Percentiles rank a stretch among this genome's conserved stretches.
Conservation (phyloP, 1,140 invertebrate species). For the Brachionus koreanus region DNA sequence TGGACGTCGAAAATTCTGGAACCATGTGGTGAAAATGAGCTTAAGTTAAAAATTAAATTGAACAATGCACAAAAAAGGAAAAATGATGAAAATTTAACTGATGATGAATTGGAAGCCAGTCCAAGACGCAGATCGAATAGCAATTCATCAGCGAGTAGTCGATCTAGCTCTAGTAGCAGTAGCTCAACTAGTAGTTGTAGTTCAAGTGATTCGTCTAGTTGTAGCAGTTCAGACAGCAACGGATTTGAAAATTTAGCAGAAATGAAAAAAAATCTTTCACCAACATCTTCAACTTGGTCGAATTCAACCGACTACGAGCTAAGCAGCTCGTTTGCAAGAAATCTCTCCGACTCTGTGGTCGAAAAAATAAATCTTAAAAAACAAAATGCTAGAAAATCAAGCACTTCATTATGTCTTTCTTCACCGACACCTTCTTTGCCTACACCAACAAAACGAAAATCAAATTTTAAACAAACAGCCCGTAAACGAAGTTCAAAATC, state of each 20-base stretch:
- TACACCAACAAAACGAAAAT: neutral
- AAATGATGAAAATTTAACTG: slow-evolving; percentile 10
- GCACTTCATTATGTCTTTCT: slow-evolving; percentile 11
- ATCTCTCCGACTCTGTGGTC: neutral
- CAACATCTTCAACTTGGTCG: slow-evolving; percentile 23
- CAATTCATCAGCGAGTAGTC: neutral
- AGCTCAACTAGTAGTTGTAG: slow-evolving; percentile 21
- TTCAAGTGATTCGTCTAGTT: slow-evolving; percentile 11
- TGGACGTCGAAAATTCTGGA: neutral
- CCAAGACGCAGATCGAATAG: neutral
- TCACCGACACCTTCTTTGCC: slow-evolving; percentile 14
- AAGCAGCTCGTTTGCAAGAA: neutral
- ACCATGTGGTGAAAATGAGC: neutral
- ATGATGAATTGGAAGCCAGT: neutral
- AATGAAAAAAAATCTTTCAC: neutral
- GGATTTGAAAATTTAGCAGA: neutral
- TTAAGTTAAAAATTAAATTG: slow-evolving; percentile 20
- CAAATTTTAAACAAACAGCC: neutral
- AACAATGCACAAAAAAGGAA: slow-evolving; percentile 4
- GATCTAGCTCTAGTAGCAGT: slow-evolving; percentile 4
- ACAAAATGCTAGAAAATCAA: slow-evolving; percentile 25
- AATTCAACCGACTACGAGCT: neutral
- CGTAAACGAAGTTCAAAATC: slow-evolving; percentile 18
- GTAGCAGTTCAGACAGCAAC: neutral
- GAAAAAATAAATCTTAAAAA: slow-evolving; percentile 35